phyloP scores from a whole-genome alignment of 1,140 invertebrate genomes.

The Dendrolimus punctatus region DNA sequence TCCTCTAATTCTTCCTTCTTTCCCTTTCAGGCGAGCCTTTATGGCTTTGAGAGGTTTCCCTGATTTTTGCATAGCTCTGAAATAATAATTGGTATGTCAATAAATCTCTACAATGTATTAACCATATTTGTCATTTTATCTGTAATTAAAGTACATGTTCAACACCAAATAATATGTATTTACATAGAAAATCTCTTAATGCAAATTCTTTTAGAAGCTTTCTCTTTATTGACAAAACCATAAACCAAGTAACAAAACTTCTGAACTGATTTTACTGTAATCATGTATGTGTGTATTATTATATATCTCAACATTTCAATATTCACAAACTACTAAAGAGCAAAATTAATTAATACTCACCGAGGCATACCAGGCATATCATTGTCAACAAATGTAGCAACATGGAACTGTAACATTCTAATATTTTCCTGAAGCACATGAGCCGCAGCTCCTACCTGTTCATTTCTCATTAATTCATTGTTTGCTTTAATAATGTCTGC shows the following conservation, averaged over 20 bases:
- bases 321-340: too few relatives aligned
- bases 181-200: too few relatives aligned
- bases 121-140: too few relatives aligned
- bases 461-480: conserved; percentile 96
- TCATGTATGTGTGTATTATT: too few relatives aligned
- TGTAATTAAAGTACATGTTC: too few relatives aligned
- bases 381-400: conserved; percentile 98
- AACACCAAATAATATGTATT: too few relatives aligned
- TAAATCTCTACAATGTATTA: too few relatives aligned
- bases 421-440: conserved; percentile 98
- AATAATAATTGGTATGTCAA: conserved; percentile 28
- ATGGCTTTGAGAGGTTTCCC: conserved; percentile 98
- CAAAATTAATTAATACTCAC: conserved; percentile 50
- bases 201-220: too few relatives aligned
- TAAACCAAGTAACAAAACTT: too few relatives aligned
- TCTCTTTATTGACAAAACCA: too few relatives aligned
- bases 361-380: conserved; percentile 97
- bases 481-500: conserved; percentile 99
- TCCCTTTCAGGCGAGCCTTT: conserved; percentile 92
- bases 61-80: conserved; percentile 97
- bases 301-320: too few relatives aligned
- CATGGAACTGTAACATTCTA: conserved; percentile 99
- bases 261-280: too few relatives aligned
- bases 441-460: conserved; percentile 95
- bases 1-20: conserved; percentile 98